Base-by-base conservation (phyloP, 2,797 vertebrate species). In the Clarias pachynema region DNA sequence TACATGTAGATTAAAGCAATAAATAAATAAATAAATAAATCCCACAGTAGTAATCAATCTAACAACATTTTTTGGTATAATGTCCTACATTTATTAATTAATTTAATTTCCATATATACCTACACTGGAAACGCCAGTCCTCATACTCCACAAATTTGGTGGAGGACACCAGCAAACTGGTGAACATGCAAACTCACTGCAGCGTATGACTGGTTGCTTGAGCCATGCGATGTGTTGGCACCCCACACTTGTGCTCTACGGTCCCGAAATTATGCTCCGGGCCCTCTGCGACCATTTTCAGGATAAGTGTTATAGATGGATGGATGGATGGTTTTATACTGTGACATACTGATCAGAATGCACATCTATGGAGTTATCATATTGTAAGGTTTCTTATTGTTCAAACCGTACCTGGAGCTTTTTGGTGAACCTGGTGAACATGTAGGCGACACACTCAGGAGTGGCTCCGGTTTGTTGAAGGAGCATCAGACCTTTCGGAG, bases 401-500 rank as follows among this genome's bases (percentile, higher is more conserved):
- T 29, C 2, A 2, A 12, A 10, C 2, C 4, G 74, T 94, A 99
- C 98, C 97, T 98, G 97, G 15, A 97, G 91, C 86, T 97, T 97
- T 92, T 96, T 97, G 86, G 95, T 95, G 69, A 97, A 96, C 89
- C 90, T 95, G 37, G 94, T 96, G 91, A 97, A 97, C 97, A 99
- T 98, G 91, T 98, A 97, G 84, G 93, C 94, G 86, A 99, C 94
- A 78, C 96, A 97, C 82, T 98, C 96, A 14, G 93, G 94, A 74
- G 98, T 92, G 84, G 96, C 94, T 77, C 97, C 97, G 0, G 97
- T 98, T 92, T 95, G 96, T 80, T 98, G 96, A 69, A 99, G 97
- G 85, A 99, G 94, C 60, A 97, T 90, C 22, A 98, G 92, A 84
- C 98, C 98, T 94, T 95, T 98, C 24, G 98, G 97, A 4, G 98